Evolutionary conservation across 2,888 invertebrate species (phyloP).

Genomic region (Synanthedon andrenaeformis): DNA sequence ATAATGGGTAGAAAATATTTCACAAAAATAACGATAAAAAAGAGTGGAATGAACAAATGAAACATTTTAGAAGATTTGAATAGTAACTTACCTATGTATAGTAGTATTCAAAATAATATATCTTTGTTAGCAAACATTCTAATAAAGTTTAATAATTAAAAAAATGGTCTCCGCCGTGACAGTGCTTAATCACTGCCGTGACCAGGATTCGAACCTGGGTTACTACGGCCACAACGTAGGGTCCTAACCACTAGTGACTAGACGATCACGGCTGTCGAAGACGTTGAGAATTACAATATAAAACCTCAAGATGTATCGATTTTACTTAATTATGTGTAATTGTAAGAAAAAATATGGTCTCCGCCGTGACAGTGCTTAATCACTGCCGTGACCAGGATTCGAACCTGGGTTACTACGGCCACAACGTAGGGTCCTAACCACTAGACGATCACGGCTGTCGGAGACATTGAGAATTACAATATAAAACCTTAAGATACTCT

Average conservation of each 20-base stretch:
- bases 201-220: conserved; percentile 79
- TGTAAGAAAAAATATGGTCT: conserved; percentile 9
- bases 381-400: conserved; percentile 69
- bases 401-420: conserved; percentile 83
- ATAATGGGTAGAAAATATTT: too few species aligned
- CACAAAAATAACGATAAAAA: too few species aligned
- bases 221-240: conserved; percentile 83
- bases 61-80: too few species aligned
- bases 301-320: too few species aligned
- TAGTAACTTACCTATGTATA: too few species aligned
- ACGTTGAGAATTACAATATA: too few species aligned
- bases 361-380: conserved; percentile 23
- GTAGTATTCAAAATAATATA: too few species aligned
- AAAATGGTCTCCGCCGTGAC: not conserved
- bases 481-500: not conserved
- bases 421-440: conserved; percentile 83
- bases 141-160: too few species aligned
- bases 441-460: conserved; percentile 74
- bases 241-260: conserved; percentile 82
- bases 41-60: too few species aligned
- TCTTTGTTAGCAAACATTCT: too few species aligned
- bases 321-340: conserved; percentile 12
- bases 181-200: conserved; percentile 28
- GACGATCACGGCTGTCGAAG: conserved; percentile 70
- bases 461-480: conserved; percentile 7